phyloP scores from a whole-genome alignment of 2,888 invertebrate genomes.

The Orchesellides sinensis region DNA sequence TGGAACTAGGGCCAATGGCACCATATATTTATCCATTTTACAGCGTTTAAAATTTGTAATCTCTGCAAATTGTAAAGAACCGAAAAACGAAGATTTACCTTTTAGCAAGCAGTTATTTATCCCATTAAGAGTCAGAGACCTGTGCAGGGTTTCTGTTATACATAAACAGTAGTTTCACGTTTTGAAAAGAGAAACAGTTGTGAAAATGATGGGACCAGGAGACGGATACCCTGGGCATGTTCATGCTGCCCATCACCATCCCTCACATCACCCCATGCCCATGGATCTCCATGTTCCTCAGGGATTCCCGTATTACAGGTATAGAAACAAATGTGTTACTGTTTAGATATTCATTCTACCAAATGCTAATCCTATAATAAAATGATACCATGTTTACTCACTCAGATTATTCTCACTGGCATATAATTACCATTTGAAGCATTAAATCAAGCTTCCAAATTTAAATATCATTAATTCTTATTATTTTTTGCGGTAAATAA shows the following conservation, averaged over 20 bases:
- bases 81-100: too few species aligned
- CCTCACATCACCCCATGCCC: constrained; percentile 81
- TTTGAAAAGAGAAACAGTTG: background rate
- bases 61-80: too few species aligned
- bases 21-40: constrained; percentile 23
- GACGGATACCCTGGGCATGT: constrained; percentile 78
- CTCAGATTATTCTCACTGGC: background rate
- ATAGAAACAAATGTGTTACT: constrained; percentile 64
- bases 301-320: constrained; percentile 95
- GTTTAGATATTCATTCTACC: too few species aligned
- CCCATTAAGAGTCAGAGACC: too few species aligned
- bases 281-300: constrained; percentile 96
- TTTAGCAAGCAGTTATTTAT: too few species aligned
- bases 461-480: too few species aligned
- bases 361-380: too few species aligned
- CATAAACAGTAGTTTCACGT: background rate
- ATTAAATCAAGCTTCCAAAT: too few species aligned
- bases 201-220: constrained; percentile 75
- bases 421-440: too few species aligned
- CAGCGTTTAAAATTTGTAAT: constrained; percentile 29
- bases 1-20: constrained; percentile 30
- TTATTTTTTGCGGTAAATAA: too few species aligned
- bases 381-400: background rate
- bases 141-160: too few species aligned
- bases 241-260: constrained; percentile 75